phyloP scores from a whole-genome alignment of 2,113 vertebrate genomes.

The Sisor rabdophorus region DNA sequence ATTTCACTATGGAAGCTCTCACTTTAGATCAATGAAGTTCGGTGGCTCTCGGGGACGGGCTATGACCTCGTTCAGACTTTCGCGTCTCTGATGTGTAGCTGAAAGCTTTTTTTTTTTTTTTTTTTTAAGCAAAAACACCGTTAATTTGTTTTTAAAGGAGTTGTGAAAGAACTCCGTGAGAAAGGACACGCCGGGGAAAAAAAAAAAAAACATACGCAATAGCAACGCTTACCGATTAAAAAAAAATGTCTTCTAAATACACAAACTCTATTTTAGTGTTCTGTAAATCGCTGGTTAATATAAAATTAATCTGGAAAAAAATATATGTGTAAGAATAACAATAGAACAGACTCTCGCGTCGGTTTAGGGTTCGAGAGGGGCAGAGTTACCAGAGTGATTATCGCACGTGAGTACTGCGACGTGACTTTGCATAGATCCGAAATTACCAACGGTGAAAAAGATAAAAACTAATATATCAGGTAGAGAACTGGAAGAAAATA shows the following conservation, averaged over 20 bases:
- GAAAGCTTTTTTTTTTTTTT: not conserved
- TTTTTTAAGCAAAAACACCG: not conserved
- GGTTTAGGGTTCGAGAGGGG: conserved; percentile 37
- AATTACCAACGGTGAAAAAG: conserved; percentile 39
- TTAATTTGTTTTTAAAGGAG: too few relatives aligned
- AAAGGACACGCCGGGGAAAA: too few relatives aligned
- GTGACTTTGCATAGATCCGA: conserved; percentile 65
- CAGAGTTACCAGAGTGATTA: conserved; percentile 30
- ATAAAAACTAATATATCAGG: conserved; percentile 19
- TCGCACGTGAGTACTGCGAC: conserved; percentile 47
- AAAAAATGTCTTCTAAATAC: not conserved
- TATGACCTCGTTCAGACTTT: conserved; percentile 6
- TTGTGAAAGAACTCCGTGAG: too few relatives aligned
- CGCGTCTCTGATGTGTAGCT: not conserved
- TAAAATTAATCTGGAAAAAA: conserved; percentile 29
- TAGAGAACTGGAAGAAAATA: not conserved
- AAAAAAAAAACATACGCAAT: too few relatives aligned
- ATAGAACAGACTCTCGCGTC: conserved; percentile 48
- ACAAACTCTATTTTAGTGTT: conserved; percentile 11
- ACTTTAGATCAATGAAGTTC: conserved; percentile 53
- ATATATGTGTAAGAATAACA: conserved; percentile 40
- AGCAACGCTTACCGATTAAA: not conserved
- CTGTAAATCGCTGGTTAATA: conserved; percentile 22
- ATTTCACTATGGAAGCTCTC: conserved; percentile 46
- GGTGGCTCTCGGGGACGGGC: conserved; percentile 32